Percentiles rank a stretch among this genome's conserved stretches.
Evolutionary conservation across 2,113 vertebrate species (phyloP).

Genomic region (Amphiprion ocellaris): DNA sequence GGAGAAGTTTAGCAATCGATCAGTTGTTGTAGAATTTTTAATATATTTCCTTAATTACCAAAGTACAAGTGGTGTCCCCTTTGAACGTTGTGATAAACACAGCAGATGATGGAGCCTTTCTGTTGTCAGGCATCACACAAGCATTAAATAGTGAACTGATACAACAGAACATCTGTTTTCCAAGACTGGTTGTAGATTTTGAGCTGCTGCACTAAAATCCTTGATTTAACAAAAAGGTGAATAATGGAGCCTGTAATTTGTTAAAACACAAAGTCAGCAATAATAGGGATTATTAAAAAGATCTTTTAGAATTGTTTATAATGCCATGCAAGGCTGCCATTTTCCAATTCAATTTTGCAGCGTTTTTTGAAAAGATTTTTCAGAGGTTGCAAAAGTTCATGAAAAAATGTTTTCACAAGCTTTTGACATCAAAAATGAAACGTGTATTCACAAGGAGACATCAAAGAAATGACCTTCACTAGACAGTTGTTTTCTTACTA

Average conservation of each 20-base stretch:
- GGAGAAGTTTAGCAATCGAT: not conserved
- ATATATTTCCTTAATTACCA: not conserved
- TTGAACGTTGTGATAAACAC: not conserved
- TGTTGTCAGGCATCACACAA: not conserved
- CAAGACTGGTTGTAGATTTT: not conserved
- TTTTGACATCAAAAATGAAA: not conserved
- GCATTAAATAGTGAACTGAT: not conserved
- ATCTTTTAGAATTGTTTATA: not conserved
- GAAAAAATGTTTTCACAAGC: not conserved
- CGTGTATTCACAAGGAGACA: not conserved
- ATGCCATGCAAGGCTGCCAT: not conserved
- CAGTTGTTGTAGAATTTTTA: not conserved
- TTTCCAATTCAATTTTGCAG: not conserved
- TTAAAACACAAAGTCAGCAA: conserved; percentile 2
- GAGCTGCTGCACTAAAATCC: conserved; percentile 3
- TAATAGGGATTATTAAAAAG: not conserved
- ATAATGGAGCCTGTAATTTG: not conserved
- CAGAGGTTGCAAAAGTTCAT: not conserved
- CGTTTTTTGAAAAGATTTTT: not conserved
- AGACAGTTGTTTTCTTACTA: not conserved
- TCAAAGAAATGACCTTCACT: not conserved
- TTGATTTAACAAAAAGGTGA: not conserved
- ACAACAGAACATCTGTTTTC: not conserved
- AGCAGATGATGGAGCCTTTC: not conserved
- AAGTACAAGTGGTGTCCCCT: not conserved